These are phyloP conservation scores for Lepidocyrtinus sp. DNA, from an alignment of 2,888 invertebrate genomes.

Conservation along the genomic window DNA sequence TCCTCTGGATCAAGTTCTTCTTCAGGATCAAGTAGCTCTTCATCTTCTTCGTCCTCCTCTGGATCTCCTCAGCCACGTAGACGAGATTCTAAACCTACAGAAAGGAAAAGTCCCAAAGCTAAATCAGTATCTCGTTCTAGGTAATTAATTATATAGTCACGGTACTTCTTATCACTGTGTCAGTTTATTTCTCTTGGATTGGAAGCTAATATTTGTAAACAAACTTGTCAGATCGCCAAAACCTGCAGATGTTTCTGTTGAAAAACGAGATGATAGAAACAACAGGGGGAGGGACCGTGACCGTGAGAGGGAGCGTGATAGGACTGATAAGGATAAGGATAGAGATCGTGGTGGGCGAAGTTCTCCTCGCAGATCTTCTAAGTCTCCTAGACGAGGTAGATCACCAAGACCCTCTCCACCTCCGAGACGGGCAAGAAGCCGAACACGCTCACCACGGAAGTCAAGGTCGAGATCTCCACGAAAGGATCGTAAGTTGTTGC, in stretches of 20 bases:
- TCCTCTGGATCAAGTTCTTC: slow-evolving; percentile 68
- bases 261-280: slow-evolving; percentile 57
- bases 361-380: slow-evolving; percentile 49
- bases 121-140: slow-evolving; percentile 43
- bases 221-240: slow-evolving; percentile 49
- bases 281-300: slow-evolving; percentile 52
- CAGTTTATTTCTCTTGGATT: too few relatives aligned
- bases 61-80: slow-evolving; percentile 57
- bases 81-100: slow-evolving; percentile 47
- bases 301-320: slow-evolving; percentile 54
- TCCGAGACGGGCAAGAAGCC: slow-evolving; percentile 44
- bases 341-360: slow-evolving; percentile 44
- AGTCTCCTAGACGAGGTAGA: slow-evolving; percentile 52
- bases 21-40: slow-evolving; percentile 67
- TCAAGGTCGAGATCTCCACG: slow-evolving; percentile 66
- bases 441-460: slow-evolving; percentile 76
- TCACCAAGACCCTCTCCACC: slow-evolving; percentile 61
- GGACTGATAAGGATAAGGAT: slow-evolving; percentile 56
- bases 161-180: too few relatives aligned
- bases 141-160: background rate
- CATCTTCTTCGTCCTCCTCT: slow-evolving; percentile 66
- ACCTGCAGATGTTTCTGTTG: slow-evolving; percentile 42
- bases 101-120: slow-evolving; percentile 45
- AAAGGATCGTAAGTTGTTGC: slow-evolving; percentile 52
- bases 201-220: too few relatives aligned